Evolutionary conservation across 2,888 invertebrate species (phyloP), one percentile per base, ranked within the genome.

Genomic region (Scaptomyza parva): DNA sequence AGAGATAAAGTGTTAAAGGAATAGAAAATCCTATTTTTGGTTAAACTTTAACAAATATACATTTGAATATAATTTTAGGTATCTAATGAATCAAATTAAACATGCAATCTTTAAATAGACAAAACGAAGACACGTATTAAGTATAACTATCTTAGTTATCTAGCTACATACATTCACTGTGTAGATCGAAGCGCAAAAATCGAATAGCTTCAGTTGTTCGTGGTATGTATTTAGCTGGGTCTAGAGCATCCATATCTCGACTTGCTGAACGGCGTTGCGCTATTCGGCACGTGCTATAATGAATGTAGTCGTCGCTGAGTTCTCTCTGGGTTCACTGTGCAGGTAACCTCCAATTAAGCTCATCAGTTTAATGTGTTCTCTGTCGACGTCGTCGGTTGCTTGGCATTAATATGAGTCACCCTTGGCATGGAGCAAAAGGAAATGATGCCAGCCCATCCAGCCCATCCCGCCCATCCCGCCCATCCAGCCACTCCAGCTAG

Each of bases 261-360:
- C 33, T 35, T 8, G 18, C 1, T 12, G n/a, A 5, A 4, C 9
- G 37, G 20, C 12, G 11, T 11, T 11, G 39, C 7, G 6, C 28
- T n/a, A 28, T 5, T 53, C 24, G 35, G 44, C 43, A 75, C 83
- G 80, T 79, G 70, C 59, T 48, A 45, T 63, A 76, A 70, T 69
- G 74, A 69, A 51, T 52, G 69, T 52, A 50, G 63, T 47, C 57
- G 59, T 47, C 53, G 41, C 24, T 11, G 39, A 26, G 61, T 44
- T 62, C 45, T 62, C 45, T 45, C 51, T 44, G 69, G 52, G 69
- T 65, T 65, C 64, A 51, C 52, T 63, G 64, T 68, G 75, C 69
- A 76, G 78, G 81, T 86, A 85, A 85, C 83, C 85, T 76, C 73
- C 85, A 85, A 85, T 85, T 87, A 85, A 85, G 85, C 87, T 87